A percentile compares a stretch with the other conserved stretches of the same genome.
phyloP scores from a whole-genome alignment of 1,140 invertebrate species.

The Drosophila oshimai region DNA sequence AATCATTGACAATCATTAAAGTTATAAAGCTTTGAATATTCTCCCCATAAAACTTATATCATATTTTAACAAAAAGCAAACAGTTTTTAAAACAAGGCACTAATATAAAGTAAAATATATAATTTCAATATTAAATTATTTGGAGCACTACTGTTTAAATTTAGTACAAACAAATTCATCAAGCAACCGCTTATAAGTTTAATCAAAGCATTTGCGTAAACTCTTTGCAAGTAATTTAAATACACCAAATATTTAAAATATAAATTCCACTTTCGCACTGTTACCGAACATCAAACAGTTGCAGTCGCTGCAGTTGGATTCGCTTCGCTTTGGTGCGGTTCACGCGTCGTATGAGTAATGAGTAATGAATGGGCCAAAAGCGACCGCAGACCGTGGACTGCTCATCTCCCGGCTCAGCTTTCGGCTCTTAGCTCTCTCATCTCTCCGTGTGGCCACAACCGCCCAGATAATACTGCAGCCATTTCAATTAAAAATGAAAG shows the following conservation, averaged over 20 bases:
- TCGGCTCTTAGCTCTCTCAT: background rate
- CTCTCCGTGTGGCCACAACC: slow-evolving; percentile 12
- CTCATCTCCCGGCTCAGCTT: slow-evolving; percentile 29
- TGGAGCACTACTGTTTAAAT: too few relatives aligned
- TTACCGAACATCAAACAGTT: slow-evolving; percentile 22
- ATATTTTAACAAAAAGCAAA: too few relatives aligned
- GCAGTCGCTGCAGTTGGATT: background rate
- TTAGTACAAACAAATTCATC: too few relatives aligned
- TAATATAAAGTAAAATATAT: too few relatives aligned
- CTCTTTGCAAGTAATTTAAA: background rate
- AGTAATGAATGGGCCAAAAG: slow-evolving; percentile 49
- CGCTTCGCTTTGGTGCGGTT: slow-evolving; percentile 29
- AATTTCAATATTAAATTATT: too few relatives aligned
- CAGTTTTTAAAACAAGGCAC: too few relatives aligned
- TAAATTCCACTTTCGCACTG: background rate
- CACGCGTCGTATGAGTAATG: slow-evolving; percentile 74
- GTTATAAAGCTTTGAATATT: too few relatives aligned
- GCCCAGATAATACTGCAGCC: slow-evolving; percentile 36
- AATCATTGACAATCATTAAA: too few relatives aligned
- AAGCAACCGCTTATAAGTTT: too few relatives aligned
- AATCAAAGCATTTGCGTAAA: background rate
- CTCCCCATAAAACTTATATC: too few relatives aligned
- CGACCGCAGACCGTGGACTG: slow-evolving; percentile 39
- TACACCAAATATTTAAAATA: slow-evolving; percentile 1
- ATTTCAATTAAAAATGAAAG: slow-evolving; percentile 67